phyloP scores from a whole-genome alignment of 1,140 invertebrate genomes.

The Drosophila burlai region DNA sequence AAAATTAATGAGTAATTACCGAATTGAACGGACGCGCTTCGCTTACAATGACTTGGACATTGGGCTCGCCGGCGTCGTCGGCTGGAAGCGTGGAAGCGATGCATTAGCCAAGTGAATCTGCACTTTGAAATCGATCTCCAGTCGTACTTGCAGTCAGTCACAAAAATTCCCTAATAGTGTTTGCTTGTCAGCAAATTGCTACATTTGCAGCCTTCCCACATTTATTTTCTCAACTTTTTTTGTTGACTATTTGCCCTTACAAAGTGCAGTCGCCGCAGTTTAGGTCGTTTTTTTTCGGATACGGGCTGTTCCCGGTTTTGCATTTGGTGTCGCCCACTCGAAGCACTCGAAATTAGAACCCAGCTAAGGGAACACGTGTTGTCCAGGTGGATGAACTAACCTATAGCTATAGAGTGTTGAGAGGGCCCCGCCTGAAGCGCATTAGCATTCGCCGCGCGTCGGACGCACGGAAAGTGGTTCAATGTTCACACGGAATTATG shows the following conservation, averaged over 20 bases:
- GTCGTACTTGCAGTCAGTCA: slow-evolving; percentile 10
- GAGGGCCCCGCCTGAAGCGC: slow-evolving; percentile 27
- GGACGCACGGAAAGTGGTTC: slow-evolving; percentile 19
- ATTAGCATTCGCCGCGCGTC: slow-evolving; percentile 32
- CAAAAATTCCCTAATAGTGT: slow-evolving; percentile 56
- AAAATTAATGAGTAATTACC: slow-evolving; percentile 39
- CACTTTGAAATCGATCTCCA: slow-evolving; percentile 59
- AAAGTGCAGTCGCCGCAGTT: slow-evolving; percentile 33
- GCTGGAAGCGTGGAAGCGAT: background rate
- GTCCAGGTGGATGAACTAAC: background rate
- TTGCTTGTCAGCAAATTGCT: slow-evolving; percentile 40
- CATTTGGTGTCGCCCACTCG: slow-evolving; percentile 15
- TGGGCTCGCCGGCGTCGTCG: background rate
- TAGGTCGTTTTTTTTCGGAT: slow-evolving; percentile 1
- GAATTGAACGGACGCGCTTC: slow-evolving; percentile 11
- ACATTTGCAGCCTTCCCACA: slow-evolving; percentile 20
- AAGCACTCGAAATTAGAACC: background rate
- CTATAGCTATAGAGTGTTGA: slow-evolving; percentile 3
- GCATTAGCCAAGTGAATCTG: slow-evolving; percentile 44
- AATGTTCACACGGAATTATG: slow-evolving; percentile 30
- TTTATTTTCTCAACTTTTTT: slow-evolving; percentile 19
- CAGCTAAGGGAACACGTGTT: slow-evolving; percentile 26
- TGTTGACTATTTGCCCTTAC: slow-evolving; percentile 6
- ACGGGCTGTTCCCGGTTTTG: slow-evolving; percentile 19
- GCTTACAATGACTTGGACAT: slow-evolving; percentile 52